A percentile compares a stretch with the other conserved stretches of the same genome.
These are phyloP conservation scores for Lordiphosa clarofinis DNA, from an alignment of 1,140 invertebrate species.

Conservation along the genomic window DNA sequence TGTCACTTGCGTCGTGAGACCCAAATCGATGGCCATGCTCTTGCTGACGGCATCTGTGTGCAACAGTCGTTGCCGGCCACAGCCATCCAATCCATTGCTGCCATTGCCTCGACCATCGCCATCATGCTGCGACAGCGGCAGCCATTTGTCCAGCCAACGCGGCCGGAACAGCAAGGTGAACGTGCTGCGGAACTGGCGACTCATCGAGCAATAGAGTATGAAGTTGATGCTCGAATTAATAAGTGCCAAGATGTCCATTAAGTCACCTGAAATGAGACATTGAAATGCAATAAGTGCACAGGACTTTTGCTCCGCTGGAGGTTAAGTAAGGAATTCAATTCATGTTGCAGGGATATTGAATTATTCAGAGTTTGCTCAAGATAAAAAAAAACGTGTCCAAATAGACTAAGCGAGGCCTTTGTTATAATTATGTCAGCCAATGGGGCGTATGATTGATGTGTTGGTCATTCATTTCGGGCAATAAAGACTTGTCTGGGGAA, in stretches of 20 bases:
- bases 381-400: no score
- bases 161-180: constrained; percentile 88
- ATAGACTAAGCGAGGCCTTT: no score
- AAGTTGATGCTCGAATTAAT: constrained; percentile 99
- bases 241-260: constrained; percentile 97
- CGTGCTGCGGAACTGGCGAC: constrained; percentile 94
- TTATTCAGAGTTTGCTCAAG: no score
- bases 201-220: constrained; percentile 99
- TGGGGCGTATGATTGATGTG: no score
- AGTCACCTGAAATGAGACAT: constrained; percentile 82
- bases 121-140: constrained; percentile 81
- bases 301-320: neutral
- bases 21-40: constrained; percentile 71
- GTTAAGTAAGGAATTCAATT: neutral
- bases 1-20: constrained; percentile 76
- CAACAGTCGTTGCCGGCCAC: constrained; percentile 52
- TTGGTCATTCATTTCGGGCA: no score
- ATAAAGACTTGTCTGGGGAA: no score
- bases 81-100: constrained; percentile 31
- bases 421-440: no score
- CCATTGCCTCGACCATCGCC: constrained; percentile 37
- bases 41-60: constrained; percentile 72
- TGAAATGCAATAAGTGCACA: constrained; percentile 25
- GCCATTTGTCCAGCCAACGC: constrained; percentile 81
- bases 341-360: neutral